Evolutionary conservation across 1,140 invertebrate genomes (phyloP), one percentile per base, ranked within the genome.

Genomic region (Anastrepha obliqua): DNA sequence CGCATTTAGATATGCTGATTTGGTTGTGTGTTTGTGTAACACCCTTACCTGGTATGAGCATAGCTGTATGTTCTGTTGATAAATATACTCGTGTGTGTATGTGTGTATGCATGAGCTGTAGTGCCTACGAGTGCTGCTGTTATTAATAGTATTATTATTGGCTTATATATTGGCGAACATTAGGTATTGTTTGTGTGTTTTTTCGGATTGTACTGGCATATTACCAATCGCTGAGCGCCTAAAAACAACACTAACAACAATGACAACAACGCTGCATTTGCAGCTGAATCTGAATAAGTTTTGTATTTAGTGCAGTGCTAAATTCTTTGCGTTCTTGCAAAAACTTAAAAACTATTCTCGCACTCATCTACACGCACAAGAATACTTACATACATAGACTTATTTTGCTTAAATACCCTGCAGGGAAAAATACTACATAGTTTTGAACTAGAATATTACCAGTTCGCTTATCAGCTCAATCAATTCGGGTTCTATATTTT

Each of bases 111-210:
- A 1, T n/a, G 62, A 2, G 62, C 9, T 29, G 8, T 17, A n/a
- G 11, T 74, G 4, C 42, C 8, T 78, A 8, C 13, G 70, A 47
- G 7, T 42, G 74, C 74, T 20, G 55, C 20, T 55, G 74, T 81
- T 81, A 81, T 81, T 81, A 81, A 81, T 81, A 29, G 47, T 47
- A 81, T 81, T 81, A 81, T 81, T 81, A 81, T 81, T 81, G 74
- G 74, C 51, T 81, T 81, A 81, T 81, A 81, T 81, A 55, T 81
- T 44, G 42, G 65, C 2, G 42, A 70, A 70, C 39, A 70, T 1
- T 15, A 74, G 42, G 11, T 42, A 5, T 42, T 8, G 42, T 3
- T 44, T 58, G 42, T 81, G 44, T 55, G 13, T 13, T 51, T 81
- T 7, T 55, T 58, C 13, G 17, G 47, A 81, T 81, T 81, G 74